phyloP scores from a whole-genome alignment of 2,797 vertebrate genomes.

The Loris lydekkerianus region DNA sequence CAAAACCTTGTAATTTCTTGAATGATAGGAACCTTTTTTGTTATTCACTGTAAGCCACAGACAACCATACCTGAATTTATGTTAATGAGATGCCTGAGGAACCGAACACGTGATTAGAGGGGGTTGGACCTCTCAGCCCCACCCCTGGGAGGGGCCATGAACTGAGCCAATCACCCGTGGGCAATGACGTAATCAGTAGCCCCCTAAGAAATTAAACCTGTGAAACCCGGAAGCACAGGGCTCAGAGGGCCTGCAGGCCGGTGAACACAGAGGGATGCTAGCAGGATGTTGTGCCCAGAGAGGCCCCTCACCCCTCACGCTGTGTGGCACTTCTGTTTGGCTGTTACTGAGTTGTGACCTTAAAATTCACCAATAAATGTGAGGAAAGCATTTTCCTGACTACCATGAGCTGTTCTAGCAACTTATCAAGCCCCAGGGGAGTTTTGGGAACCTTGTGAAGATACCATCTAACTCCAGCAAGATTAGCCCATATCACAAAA shows the following conservation, averaged over 20 bases:
- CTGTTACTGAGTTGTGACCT: neutral
- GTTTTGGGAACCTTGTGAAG: neutral
- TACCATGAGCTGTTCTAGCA: neutral
- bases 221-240: neutral
- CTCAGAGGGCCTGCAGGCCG: accelerated
- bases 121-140: neutral
- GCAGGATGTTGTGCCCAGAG: neutral
- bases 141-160: neutral
- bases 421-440: neutral
- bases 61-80: neutral
- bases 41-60: neutral
- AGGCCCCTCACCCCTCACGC: neutral
- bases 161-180: neutral
- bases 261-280: too few species aligned
- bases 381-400: neutral
- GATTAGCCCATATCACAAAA: too few species aligned
- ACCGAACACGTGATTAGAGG: neutral
- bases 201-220: neutral
- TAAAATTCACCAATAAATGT: neutral
- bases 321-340: neutral
- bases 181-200: too few species aligned
- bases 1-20: neutral
- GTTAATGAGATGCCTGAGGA: neutral
- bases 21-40: neutral
- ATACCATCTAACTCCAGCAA: too few species aligned